phyloP scores from a whole-genome alignment of 1,140 invertebrate species.

The Trichomalopsis sarcophagae region DNA sequence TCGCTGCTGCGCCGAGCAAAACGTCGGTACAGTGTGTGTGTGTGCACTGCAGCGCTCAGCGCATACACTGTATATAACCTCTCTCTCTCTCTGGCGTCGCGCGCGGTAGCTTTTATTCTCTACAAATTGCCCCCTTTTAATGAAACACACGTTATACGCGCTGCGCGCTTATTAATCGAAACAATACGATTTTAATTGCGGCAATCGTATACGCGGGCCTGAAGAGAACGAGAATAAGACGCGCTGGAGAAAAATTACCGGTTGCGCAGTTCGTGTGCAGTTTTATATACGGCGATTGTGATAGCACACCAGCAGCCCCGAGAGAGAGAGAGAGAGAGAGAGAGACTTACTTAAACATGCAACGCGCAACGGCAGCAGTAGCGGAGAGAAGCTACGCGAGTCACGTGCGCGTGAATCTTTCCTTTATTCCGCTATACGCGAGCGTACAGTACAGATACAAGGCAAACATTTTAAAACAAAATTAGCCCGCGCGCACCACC shows the following conservation, averaged over 20 bases:
- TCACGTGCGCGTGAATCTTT: background rate
- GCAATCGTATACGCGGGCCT: too few species aligned
- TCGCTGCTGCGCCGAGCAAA: constrained; percentile 7
- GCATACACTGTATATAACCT: background rate
- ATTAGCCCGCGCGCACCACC: background rate
- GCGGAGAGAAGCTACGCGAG: background rate
- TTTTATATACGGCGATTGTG: too few species aligned
- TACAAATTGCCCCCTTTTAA: background rate
- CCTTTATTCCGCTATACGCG: background rate
- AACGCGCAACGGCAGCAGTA: too few species aligned
- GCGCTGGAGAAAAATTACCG: background rate
- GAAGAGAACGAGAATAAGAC: background rate
- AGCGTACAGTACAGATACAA: background rate
- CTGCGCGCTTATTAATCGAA: background rate
- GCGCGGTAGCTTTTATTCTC: background rate
- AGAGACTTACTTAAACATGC: too few species aligned
- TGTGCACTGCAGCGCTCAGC: background rate
- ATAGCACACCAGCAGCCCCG: too few species aligned
- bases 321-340: too few species aligned
- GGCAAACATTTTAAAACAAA: constrained; percentile 1
- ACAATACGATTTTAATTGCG: background rate
- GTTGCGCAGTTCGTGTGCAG: background rate
- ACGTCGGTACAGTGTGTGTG: background rate
- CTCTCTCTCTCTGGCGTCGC: background rate
- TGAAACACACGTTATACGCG: background rate